These are phyloP conservation scores for Phalanger gymnotis DNA, from an alignment of 2,797 vertebrate genomes.

Conservation along the genomic window DNA sequence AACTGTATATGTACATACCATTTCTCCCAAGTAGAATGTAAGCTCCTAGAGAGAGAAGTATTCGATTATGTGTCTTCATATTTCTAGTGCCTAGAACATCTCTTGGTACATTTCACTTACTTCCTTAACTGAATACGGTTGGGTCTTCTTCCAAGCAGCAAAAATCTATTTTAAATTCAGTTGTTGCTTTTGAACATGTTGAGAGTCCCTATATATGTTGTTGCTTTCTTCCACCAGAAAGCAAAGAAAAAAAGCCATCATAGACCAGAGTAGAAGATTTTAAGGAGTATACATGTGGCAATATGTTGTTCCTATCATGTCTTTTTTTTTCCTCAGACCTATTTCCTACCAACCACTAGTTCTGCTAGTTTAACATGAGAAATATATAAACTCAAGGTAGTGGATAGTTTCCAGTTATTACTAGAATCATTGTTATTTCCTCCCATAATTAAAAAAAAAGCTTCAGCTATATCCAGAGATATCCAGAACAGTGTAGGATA, in stretches of 20 bases:
- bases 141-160: background rate
- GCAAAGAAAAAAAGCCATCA: background rate
- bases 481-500: too few species aligned
- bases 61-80: background rate
- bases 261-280: background rate
- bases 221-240: background rate
- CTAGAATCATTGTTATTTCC: background rate
- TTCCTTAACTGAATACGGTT: background rate
- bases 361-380: background rate
- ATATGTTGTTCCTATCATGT: background rate
- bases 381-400: background rate
- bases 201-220: background rate
- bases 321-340: background rate
- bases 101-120: background rate
- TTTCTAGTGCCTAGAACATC: background rate
- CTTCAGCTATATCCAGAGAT: background rate
- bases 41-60: background rate
- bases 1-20: background rate
- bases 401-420: background rate
- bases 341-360: background rate
- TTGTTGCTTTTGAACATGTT: background rate
- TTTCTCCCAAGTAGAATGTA: background rate
- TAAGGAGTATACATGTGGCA: background rate
- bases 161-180: background rate
- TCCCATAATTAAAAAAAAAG: background rate